Evolutionary conservation across 2,888 invertebrate genomes (phyloP).

Genomic region (Drosophila ezoana): DNA sequence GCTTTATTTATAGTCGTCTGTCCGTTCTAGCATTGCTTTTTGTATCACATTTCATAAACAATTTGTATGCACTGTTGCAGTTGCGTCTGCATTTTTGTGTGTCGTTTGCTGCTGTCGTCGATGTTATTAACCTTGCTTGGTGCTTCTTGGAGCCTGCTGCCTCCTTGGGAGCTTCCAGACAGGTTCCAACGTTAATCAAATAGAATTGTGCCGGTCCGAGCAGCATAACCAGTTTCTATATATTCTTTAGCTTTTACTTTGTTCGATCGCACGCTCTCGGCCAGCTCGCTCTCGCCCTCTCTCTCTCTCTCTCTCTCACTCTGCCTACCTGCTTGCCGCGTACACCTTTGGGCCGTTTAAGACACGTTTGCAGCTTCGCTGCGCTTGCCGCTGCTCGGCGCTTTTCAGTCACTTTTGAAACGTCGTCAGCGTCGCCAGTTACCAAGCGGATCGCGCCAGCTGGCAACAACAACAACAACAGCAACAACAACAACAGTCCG

Average conservation of each 20-base stretch:
- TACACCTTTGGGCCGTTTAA: constrained; percentile 56
- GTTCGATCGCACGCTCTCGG: constrained; percentile 29
- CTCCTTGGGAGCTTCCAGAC: constrained; percentile 51
- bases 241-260: constrained; percentile 62
- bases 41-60: constrained; percentile 48
- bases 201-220: constrained; percentile 60
- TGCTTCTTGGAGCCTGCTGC: constrained; percentile 30
- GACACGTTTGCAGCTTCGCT: constrained; percentile 75
- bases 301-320: not conserved
- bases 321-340: constrained; percentile 27
- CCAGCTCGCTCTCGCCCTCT: constrained; percentile 5
- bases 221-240: constrained; percentile 62
- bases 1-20: constrained; percentile 17
- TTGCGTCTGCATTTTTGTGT: constrained; percentile 42
- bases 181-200: constrained; percentile 45
- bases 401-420: constrained; percentile 72
- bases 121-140: constrained; percentile 65
- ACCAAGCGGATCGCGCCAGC: constrained; percentile 54
- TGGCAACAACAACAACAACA: constrained; percentile 33
- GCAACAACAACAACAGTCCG: constrained; percentile 31
- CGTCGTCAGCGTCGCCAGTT: constrained; percentile 64
- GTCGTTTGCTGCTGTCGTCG: constrained; percentile 9
- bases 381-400: constrained; percentile 52
- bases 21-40: constrained; percentile 21
- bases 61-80: constrained; percentile 62